A percentile compares a stretch with the other conserved stretches of the same genome.
Conservation (phyloP, 1,140 invertebrate species). For the Neodiprion pinetum region DNA sequence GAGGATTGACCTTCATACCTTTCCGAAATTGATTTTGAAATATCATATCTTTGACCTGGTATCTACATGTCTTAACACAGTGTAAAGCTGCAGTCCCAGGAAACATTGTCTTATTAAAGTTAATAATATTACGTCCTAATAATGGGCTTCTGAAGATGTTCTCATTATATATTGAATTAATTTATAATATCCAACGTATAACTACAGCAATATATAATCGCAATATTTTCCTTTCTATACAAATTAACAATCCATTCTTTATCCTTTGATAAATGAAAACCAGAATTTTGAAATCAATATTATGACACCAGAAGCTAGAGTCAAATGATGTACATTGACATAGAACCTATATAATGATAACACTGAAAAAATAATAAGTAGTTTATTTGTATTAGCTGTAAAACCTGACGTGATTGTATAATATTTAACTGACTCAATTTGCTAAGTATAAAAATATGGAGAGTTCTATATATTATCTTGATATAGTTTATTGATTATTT, state of each 20-base stretch:
- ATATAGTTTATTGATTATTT: no score
- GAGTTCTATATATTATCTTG: no score
- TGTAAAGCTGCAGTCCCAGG: not conserved
- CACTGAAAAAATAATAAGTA: not conserved
- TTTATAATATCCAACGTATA: not conserved
- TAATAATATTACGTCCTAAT: not conserved
- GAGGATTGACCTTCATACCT: not conserved
- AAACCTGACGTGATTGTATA: not conserved
- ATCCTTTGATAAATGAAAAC: not conserved
- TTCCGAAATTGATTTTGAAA: not conserved
- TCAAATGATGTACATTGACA: not conserved
- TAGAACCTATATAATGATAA: not conserved
- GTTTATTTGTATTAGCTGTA: constrained; percentile 7
- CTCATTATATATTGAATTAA: not conserved
- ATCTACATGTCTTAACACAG: not conserved
- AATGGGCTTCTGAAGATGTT: constrained; percentile 7
- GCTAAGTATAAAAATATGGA: not conserved
- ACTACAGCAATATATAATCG: not conserved
- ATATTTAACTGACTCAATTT: constrained; percentile 1
- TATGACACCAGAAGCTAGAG: not conserved
- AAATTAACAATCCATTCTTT: not conserved
- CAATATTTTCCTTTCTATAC: constrained; percentile 5
- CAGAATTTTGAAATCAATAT: not conserved
- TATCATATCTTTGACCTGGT: not conserved
- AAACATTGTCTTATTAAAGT: not conserved